Percentiles rank a stretch among this genome's conserved stretches.
Evolutionary conservation across 2,888 invertebrate species (phyloP).

Genomic region (Eristalinus aeneus): DNA sequence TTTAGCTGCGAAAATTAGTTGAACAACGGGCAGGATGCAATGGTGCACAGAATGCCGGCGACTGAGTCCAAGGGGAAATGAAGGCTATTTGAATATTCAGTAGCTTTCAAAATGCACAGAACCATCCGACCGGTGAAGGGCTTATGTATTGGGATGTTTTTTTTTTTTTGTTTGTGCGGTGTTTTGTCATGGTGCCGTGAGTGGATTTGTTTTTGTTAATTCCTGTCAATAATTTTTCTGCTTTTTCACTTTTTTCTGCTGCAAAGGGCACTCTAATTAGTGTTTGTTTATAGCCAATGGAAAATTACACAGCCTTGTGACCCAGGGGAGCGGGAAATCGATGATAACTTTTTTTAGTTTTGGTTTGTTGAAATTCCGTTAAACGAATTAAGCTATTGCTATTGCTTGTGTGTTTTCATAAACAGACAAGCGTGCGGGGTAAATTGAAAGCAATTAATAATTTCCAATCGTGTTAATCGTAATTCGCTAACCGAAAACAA

Average conservation of each 20-base stretch:
- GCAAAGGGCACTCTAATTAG: neutral
- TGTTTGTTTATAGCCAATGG: neutral
- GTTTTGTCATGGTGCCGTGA: neutral
- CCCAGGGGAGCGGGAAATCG: neutral
- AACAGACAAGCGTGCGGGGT: neutral
- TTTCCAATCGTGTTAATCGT: neutral
- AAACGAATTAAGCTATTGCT: neutral
- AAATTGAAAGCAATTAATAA: neutral
- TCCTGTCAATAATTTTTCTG: neutral
- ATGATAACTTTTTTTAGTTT: neutral
- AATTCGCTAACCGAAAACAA: neutral
- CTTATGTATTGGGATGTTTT: neutral
- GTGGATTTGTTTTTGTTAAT: neutral
- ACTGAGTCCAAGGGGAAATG: neutral
- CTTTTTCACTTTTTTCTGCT: neutral
- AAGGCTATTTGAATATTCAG: slow-evolving; percentile 47
- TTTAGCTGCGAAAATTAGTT: slow-evolving; percentile 40
- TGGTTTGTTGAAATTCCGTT: neutral
- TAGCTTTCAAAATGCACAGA: neutral
- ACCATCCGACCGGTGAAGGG: neutral
- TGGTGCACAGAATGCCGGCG: neutral
- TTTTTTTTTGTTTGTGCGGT: neutral
- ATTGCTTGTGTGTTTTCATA: neutral
- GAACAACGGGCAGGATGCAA: neutral
- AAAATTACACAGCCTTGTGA: neutral